These are phyloP conservation scores for Cactoblastis cactorum DNA, from an alignment of 2,888 invertebrate genomes.

Conservation along the genomic window DNA sequence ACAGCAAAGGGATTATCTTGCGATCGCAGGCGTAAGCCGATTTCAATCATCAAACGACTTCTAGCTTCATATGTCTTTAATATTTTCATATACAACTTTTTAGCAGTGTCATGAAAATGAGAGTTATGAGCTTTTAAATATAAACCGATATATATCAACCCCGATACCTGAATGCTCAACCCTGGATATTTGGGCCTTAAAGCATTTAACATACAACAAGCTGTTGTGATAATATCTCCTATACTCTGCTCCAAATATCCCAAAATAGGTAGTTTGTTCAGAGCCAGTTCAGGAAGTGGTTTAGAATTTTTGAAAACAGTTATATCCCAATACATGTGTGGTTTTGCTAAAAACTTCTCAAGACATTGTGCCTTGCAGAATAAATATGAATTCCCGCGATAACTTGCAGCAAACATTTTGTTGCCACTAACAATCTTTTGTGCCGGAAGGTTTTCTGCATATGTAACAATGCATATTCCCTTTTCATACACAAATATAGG, in stretches of 20 bases:
- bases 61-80: conserved; percentile 49
- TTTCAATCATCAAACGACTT: conserved; percentile 53
- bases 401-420: conserved; percentile 64
- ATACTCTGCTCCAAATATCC: conserved; percentile 82
- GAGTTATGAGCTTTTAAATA: conserved; percentile 78
- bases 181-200: conserved; percentile 81
- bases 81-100: conserved; percentile 54
- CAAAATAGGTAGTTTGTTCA: conserved; percentile 73
- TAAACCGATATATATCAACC: conserved; percentile 75
- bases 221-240: conserved; percentile 72
- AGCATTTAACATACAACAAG: conserved; percentile 71
- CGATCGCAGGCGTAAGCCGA: conserved; percentile 68
- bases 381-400: conserved; percentile 72
- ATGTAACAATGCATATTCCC: conserved; percentile 82
- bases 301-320: conserved; percentile 54
- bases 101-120: conserved; percentile 34
- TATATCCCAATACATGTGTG: conserved; percentile 69
- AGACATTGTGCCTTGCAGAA: conserved; percentile 76
- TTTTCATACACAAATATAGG: conserved; percentile 62
- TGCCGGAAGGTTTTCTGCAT: conserved; percentile 72
- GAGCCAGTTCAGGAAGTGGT: conserved; percentile 55
- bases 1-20: conserved; percentile 78
- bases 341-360: conserved; percentile 71
- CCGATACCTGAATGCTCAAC: conserved; percentile 69
- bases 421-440: conserved; percentile 65